Evolutionary conservation across 35 echinoderm and acorn worm species (phyloP).

Genomic region (Apostichopus japonicus): DNA sequence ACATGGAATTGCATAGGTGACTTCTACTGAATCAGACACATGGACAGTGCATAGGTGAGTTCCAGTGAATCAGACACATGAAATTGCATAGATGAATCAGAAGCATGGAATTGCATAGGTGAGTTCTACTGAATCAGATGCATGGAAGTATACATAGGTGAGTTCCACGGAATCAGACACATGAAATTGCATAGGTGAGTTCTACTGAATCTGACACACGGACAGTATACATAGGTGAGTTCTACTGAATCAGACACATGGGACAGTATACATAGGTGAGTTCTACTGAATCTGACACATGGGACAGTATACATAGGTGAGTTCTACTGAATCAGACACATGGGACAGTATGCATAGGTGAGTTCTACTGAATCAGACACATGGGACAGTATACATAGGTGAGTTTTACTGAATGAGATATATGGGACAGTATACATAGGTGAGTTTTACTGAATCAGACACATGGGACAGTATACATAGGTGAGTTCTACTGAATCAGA

Average conservation of each 20-base stretch:
- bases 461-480: background rate
- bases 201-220: background rate
- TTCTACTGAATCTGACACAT: too few species aligned
- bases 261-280: conserved; percentile 18
- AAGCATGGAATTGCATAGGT: background rate
- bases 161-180: conserved; percentile 82
- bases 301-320: background rate
- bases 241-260: background rate
- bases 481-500: conserved; percentile 85
- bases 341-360: conserved; percentile 97
- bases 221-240: background rate
- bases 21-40: background rate
- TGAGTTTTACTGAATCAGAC: background rate
- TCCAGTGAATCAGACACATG: too few species aligned
- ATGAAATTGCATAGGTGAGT: conserved; percentile 79
- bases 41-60: conserved; percentile 33
- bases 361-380: background rate
- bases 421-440: background rate
- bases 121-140: too few species aligned
- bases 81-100: background rate
- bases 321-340: conserved; percentile 72
- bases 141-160: conserved; percentile 26
- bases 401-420: background rate
- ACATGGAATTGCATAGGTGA: background rate
- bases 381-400: background rate